Evolutionary conservation across 2,888 invertebrate species (phyloP).

Genomic region (Diabrotica balteata): DNA sequence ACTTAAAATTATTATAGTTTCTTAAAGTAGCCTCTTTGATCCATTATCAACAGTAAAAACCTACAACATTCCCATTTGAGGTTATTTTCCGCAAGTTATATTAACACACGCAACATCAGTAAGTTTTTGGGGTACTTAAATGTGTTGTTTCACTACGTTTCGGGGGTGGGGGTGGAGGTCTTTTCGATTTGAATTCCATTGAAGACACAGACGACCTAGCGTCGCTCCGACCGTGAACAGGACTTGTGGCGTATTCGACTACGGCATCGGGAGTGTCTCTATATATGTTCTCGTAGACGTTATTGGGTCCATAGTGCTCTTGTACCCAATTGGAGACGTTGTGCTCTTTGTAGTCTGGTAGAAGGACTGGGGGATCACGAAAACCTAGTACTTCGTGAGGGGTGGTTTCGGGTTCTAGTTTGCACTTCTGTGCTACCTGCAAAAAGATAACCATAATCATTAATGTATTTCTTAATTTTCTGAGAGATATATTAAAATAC

Average conservation of each 20-base stretch:
- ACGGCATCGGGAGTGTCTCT: constrained; percentile 59
- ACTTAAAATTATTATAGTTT: no score
- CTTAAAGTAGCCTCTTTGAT: no score
- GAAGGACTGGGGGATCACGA: constrained; percentile 76
- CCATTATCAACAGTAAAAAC: no score
- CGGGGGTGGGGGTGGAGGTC: constrained; percentile 89
- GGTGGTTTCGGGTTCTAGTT: constrained; percentile 84
- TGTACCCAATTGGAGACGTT: constrained; percentile 91
- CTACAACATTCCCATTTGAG: constrained; percentile 22
- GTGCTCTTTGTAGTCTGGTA: constrained; percentile 78
- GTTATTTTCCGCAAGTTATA: constrained; percentile 34
- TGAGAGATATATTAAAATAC: no score
- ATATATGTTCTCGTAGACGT: constrained; percentile 81
- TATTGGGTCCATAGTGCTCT: constrained; percentile 81
- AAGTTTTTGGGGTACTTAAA: constrained; percentile 65
- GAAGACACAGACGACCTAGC: constrained; percentile 16
- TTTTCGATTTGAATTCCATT: constrained; percentile 60
- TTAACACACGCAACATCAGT: constrained; percentile 53
- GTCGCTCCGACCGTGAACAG: constrained; percentile 47
- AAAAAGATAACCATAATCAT: constrained; percentile 2
- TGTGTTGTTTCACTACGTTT: constrained; percentile 89
- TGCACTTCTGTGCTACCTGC: constrained; percentile 91
- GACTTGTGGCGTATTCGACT: constrained; percentile 61
- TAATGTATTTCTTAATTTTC: no score
- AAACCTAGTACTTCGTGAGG: constrained; percentile 92